Conservation (phyloP, 2,113 vertebrate genomes). For the Chiloscyllium plagiosum region DNA sequence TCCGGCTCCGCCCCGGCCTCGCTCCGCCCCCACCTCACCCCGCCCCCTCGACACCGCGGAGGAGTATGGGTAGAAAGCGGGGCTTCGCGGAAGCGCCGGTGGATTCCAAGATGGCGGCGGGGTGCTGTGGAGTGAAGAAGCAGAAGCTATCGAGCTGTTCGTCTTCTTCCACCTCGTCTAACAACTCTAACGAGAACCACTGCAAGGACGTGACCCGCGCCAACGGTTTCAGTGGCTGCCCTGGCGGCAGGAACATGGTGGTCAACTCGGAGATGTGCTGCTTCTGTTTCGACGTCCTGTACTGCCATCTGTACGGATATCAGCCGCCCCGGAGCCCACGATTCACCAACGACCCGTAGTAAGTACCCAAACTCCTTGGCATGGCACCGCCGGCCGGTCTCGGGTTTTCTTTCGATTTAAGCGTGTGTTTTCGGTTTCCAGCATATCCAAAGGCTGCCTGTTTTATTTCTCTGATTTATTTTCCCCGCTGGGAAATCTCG, state of each 20-base stretch:
- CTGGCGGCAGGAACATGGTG: conserved; percentile 87
- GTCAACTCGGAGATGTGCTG: conserved; percentile 97
- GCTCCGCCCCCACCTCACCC: conserved; percentile 33
- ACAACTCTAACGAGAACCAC: conserved; percentile 42
- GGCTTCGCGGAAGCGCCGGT: conserved; percentile 71
- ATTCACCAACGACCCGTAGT: conserved; percentile 98
- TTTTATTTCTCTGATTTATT: not conserved
- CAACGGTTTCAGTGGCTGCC: conserved; percentile 59
- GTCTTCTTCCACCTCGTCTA: conserved; percentile 71
- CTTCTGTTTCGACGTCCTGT: conserved; percentile 97
- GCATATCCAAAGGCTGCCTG: not conserved
- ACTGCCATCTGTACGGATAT: conserved; percentile 96
- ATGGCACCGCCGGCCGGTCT: conserved; percentile 31
- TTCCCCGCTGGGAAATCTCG: not conserved
- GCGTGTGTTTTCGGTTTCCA: not conserved
- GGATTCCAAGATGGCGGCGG: conserved; percentile 99
- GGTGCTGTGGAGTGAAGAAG: conserved; percentile 99
- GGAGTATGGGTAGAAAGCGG: conserved; percentile 94
- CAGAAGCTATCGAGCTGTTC: conserved; percentile 98
- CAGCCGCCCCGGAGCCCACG: conserved; percentile 92
- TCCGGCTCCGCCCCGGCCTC: not conserved
- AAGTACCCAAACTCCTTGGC: conserved; percentile 58
- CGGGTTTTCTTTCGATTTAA: not conserved
- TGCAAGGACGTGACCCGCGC: conserved; percentile 54
- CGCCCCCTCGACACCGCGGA: conserved; percentile 41